Base-by-base conservation (phyloP, 2,113 vertebrate species). In the Paraplagusia blochii region DNA sequence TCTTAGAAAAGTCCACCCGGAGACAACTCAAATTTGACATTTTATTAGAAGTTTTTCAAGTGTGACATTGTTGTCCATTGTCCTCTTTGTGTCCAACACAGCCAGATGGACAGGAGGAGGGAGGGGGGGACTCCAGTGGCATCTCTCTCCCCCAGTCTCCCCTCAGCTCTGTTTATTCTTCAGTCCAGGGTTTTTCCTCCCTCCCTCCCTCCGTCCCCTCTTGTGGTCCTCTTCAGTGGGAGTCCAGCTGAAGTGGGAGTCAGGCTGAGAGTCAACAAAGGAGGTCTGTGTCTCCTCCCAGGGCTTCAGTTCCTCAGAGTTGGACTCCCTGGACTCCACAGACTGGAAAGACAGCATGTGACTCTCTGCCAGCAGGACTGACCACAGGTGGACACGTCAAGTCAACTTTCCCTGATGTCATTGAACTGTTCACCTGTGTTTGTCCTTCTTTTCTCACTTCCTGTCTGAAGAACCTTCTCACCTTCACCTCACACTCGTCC, bases 1-100 rank as follows among this genome's bases (percentile, higher is more conserved):
- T n/a, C n/a, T n/a, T n/a, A n/a, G n/a, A n/a, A n/a, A n/a, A n/a
- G n/a, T n/a, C n/a, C n/a, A n/a, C n/a, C n/a, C n/a, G n/a, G n/a
- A n/a, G n/a, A n/a, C n/a, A n/a, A n/a, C n/a, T n/a, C n/a, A n/a
- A n/a, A n/a, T n/a, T n/a, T n/a, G n/a, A n/a, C n/a, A n/a, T n/a
- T n/a, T n/a, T n/a, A n/a, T n/a, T 17, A 11, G n/a, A 35, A 9
- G 52, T 19, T 6, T 1, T 17, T 12, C 42, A 17, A 43, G n/a
- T 7, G 15, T 48, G 11, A 49, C 47, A 42, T 62, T 73, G 70
- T 63, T 79, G 74, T 74, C 14, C 17, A 53, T 53, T 53, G 53
- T 50, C 38, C 9, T 58, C 48, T 42, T 53, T 69, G 57, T 66
- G 65, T 42, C 55, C 2, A 34, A 53, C 19, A 1, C 47, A 45